A percentile compares a stretch with the other conserved stretches of the same genome.
phyloP scores from a whole-genome alignment of 2,888 invertebrate genomes.

The Amiota mariae region DNA sequence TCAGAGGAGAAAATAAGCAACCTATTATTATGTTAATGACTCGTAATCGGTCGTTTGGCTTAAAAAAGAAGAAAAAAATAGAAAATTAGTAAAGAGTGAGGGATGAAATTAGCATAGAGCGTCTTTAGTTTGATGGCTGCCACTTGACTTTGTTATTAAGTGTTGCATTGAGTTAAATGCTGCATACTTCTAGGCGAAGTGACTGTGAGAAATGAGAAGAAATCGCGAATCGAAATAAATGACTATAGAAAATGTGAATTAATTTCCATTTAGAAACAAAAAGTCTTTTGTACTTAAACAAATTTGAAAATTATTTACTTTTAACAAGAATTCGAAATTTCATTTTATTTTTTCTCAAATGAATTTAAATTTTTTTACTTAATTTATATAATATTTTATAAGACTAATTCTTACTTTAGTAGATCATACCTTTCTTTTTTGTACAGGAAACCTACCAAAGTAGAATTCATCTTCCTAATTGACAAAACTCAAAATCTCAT shows the following conservation, averaged over 20 bases:
- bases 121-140: constrained; percentile 3
- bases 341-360: no score
- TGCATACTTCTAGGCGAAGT: not conserved
- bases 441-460: no score
- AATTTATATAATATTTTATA: no score
- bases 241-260: not conserved
- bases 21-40: constrained; percentile 22
- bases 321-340: no score
- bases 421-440: no score
- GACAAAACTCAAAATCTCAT: constrained; percentile 20
- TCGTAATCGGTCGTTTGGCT: not conserved
- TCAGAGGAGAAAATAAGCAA: not conserved
- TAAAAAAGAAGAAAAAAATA: not conserved
- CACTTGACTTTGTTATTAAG: constrained; percentile 4
- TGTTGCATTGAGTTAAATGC: not conserved
- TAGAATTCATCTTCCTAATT: not conserved
- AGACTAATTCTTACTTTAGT: no score
- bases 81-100: not conserved
- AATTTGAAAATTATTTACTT: no score
- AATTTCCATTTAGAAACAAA: no score
- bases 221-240: not conserved
- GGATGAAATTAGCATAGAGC: constrained; percentile 4
- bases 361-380: no score
- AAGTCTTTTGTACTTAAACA: no score
- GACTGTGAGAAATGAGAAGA: no score